These are phyloP conservation scores for Amphipoea lucens DNA, from an alignment of 2,888 invertebrate species.

Conservation along the genomic window DNA sequence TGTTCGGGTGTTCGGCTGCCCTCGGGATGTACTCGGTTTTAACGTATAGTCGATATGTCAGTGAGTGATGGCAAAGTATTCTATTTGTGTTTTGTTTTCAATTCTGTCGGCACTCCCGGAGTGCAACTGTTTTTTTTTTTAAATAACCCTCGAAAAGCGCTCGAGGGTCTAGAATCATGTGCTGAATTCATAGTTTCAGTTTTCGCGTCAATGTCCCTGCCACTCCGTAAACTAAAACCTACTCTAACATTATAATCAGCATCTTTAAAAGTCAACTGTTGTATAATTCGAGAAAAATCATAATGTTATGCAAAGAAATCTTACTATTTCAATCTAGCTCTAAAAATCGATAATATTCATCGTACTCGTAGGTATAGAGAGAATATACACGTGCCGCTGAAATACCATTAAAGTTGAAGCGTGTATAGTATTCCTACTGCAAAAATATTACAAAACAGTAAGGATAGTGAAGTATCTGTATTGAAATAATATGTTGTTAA, in stretches of 20 bases:
- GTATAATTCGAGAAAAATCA: background rate
- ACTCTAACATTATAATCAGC: background rate
- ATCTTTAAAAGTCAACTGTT: background rate
- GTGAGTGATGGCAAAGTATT: no score
- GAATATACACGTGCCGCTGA: constrained; percentile 38
- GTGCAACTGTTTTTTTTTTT: no score
- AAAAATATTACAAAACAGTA: constrained; percentile 31
- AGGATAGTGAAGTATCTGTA: constrained; percentile 27
- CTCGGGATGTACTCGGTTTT: no score
- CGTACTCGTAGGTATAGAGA: constrained; percentile 8
- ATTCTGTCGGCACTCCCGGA: no score
- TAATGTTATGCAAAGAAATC: constrained; percentile 14
- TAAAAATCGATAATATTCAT: constrained; percentile 32
- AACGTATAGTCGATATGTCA: no score
- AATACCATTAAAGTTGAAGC: constrained; percentile 40
- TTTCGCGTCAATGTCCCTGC: no score
- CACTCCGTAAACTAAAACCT: background rate
- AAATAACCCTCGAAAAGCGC: no score
- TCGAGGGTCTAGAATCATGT: no score
- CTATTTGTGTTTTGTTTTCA: no score
- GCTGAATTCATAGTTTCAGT: no score
- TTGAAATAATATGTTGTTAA: constrained; percentile 6
- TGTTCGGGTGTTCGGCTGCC: no score
- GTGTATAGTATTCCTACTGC: constrained; percentile 15
- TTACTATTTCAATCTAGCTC: constrained; percentile 18